Percentiles rank a stretch among this genome's conserved stretches.
Conservation (phyloP, 2,888 invertebrate species). For the Apotomis capreana region DNA sequence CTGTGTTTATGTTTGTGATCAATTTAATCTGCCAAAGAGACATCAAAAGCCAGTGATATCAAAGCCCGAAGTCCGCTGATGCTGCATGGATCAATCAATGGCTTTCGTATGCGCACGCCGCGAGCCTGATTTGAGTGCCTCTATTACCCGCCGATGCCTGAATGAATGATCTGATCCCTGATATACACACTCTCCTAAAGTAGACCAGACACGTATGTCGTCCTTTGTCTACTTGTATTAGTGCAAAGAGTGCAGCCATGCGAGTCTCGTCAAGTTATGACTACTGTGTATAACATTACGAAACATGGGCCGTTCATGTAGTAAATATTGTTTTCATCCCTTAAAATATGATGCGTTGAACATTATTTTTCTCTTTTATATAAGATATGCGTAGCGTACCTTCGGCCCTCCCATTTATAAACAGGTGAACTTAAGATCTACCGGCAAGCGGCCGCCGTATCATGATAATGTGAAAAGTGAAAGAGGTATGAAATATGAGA, state of each 20-base stretch:
- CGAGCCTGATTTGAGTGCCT: conserved; percentile 37
- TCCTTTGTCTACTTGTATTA: no score
- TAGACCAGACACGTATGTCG: neutral
- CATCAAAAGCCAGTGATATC: conserved; percentile 31
- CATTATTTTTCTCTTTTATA: neutral
- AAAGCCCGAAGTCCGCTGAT: conserved; percentile 16
- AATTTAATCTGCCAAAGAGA: conserved; percentile 27
- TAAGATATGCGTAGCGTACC: neutral
- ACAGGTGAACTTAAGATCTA: neutral
- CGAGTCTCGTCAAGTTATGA: no score
- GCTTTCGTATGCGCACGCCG: conserved; percentile 13
- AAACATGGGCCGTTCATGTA: neutral
- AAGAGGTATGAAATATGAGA: neutral
- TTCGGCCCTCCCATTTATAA: neutral
- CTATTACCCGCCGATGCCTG: conserved; percentile 23
- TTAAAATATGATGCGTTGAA: neutral
- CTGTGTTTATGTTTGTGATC: conserved; percentile 3
- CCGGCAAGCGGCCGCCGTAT: neutral
- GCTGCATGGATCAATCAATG: conserved; percentile 30
- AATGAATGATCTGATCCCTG: conserved; percentile 1
- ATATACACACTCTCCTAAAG: neutral
- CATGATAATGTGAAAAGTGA: neutral
- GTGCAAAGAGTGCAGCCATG: no score
- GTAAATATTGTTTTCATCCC: conserved; percentile 8
- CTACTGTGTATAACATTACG: conserved; percentile 7